Percentiles rank a stretch among this genome's conserved stretches.
These are phyloP conservation scores for Anabacerthia variegaticeps DNA, from an alignment of 2,797 vertebrate genomes.

Conservation along the genomic window DNA sequence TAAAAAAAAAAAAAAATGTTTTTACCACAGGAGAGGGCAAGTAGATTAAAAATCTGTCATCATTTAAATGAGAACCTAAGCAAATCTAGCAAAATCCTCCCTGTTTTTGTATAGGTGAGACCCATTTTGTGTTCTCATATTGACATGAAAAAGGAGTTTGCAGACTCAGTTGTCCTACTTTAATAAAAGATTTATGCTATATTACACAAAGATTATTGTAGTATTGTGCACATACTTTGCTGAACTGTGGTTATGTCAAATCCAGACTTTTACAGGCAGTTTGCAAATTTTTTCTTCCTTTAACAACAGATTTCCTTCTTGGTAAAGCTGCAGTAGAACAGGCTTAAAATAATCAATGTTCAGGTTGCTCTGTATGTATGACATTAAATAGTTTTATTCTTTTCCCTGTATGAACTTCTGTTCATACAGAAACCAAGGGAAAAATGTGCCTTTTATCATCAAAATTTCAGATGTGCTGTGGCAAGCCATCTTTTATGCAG, in stretches of 20 bases:
- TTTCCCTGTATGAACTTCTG: background rate
- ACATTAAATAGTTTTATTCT: background rate
- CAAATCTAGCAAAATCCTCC: background rate
- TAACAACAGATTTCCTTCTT: background rate
- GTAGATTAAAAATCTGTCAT: background rate
- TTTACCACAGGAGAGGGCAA: background rate
- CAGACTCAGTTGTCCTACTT: conserved; percentile 23
- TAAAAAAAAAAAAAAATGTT: background rate
- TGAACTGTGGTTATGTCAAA: conserved; percentile 20
- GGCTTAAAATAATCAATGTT: background rate
- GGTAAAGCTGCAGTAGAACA: background rate
- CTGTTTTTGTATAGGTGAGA: conserved; percentile 12
- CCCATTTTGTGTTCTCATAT: background rate
- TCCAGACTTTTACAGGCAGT: background rate
- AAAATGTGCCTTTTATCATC: background rate
- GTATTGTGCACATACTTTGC: background rate
- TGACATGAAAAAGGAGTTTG: background rate
- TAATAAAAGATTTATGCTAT: background rate
- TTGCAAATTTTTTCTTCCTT: background rate
- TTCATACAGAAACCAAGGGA: background rate
- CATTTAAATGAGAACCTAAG: background rate
- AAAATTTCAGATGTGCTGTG: background rate
- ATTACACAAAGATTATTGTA: background rate
- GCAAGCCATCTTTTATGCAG: background rate
- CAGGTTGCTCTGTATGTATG: background rate